These are phyloP conservation scores for Pipistrellus nathusii DNA, from an alignment of 2,797 vertebrate genomes.

Conservation along the genomic window DNA sequence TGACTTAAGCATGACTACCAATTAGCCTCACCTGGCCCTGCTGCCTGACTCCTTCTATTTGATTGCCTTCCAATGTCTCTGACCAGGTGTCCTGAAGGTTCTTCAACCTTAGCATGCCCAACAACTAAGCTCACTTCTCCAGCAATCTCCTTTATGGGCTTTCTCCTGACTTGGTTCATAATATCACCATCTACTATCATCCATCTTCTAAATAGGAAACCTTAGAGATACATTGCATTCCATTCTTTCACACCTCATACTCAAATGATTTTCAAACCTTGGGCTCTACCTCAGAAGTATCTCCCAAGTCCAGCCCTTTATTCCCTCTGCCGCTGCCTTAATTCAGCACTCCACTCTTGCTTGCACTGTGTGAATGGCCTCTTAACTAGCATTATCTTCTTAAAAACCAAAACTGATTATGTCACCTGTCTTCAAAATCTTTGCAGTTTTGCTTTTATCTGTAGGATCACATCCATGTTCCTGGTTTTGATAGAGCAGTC, in stretches of 20 bases:
- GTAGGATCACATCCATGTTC: background rate
- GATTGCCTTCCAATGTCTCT: background rate
- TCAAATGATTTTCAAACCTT: constrained; percentile 20
- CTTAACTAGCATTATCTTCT: background rate
- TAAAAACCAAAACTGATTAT: background rate
- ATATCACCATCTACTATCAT: background rate
- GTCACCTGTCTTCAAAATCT: background rate
- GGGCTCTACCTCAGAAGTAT: background rate
- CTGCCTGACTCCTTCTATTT: background rate
- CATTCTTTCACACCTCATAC: background rate
- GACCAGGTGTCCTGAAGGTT: background rate
- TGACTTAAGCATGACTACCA: background rate
- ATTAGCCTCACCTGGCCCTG: background rate
- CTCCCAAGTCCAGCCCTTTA: background rate
- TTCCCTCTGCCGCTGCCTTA: background rate
- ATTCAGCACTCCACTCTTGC: background rate
- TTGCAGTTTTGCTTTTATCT: background rate
- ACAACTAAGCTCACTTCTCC: background rate
- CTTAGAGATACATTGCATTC: background rate
- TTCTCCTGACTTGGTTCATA: constrained; percentile 24
- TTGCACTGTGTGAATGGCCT: background rate
- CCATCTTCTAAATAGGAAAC: background rate
- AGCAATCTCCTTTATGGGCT: background rate
- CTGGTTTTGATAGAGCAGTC: background rate
- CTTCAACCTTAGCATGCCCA: background rate